Evolutionary conservation across 2,797 vertebrate species (phyloP).

Genomic region (Diplodus puntazzo): DNA sequence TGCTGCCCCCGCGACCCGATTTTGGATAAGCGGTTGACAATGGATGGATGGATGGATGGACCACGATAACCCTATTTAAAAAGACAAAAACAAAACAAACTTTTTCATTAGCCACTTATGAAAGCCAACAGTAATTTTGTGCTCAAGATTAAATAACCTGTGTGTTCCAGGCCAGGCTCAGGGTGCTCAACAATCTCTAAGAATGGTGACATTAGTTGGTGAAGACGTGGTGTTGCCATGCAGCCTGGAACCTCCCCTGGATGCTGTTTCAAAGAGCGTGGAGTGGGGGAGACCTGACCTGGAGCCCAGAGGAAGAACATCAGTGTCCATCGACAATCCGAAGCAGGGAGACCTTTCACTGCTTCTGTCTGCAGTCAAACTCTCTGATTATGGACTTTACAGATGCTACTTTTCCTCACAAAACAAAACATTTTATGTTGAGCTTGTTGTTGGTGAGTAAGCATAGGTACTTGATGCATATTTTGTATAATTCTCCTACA

Average conservation of each 20-base stretch:
- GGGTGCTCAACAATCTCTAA: background rate
- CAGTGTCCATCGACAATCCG: too few relatives aligned
- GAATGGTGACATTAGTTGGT: constrained; percentile 11
- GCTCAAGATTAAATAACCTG: background rate
- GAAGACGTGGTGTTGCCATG: constrained; percentile 23
- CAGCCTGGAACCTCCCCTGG: constrained; percentile 8
- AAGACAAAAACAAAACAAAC: too few relatives aligned
- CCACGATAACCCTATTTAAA: too few relatives aligned
- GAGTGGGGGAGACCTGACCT: constrained; percentile 41
- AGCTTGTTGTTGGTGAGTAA: constrained; percentile 19
- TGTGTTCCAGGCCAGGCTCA: constrained; percentile 4
- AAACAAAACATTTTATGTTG: background rate
- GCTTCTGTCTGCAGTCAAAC: constrained; percentile 26
- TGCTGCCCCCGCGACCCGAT: too few relatives aligned
- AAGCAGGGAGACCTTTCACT: constrained; percentile 10
- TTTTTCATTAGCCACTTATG: too few relatives aligned
- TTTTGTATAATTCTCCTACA: too few relatives aligned
- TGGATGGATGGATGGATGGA: too few relatives aligned
- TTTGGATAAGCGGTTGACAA: too few relatives aligned
- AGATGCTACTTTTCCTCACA: constrained; percentile 18
- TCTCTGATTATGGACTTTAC: constrained; percentile 66
- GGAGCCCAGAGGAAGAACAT: constrained; percentile 44
- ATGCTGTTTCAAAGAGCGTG: constrained; percentile 25
- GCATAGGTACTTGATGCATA: too few relatives aligned
- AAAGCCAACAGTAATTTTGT: too few relatives aligned